These are phyloP conservation scores for Meloidogyne hapla DNA, from an alignment of 1,140 invertebrate species.

Conservation along the genomic window DNA sequence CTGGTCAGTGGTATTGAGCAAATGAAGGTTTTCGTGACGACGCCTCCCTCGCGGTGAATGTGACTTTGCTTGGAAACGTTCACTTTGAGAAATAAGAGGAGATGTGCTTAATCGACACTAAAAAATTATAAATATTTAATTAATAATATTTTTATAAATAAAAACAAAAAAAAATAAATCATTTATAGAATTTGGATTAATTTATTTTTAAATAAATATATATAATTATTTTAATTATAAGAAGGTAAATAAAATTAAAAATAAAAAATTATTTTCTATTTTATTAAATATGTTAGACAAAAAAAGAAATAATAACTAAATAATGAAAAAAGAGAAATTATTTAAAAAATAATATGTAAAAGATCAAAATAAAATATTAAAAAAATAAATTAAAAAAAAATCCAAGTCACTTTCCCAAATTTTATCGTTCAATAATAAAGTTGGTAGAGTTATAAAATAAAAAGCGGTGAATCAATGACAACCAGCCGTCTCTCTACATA, in stretches of 20 bases:
- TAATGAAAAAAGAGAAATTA: no score
- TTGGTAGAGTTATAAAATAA: not conserved
- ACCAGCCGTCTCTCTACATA: not conserved
- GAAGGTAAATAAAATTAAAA: not conserved
- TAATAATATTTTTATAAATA: not conserved
- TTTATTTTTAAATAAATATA: no score
- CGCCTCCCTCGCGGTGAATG: conserved; percentile 52
- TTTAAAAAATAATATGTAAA: no score
- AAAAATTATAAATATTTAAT: not conserved
- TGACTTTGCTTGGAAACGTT: conserved; percentile 58
- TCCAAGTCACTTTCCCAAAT: no score
- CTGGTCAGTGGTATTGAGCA: conserved; percentile 19
- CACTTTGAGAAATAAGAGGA: conserved; percentile 57
- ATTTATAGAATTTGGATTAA: no score
- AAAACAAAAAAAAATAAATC: not conserved
- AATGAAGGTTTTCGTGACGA: conserved; percentile 30
- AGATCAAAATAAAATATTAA: not conserved
- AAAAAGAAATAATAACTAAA: no score
- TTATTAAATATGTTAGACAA: no score
- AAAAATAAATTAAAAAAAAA: conserved; percentile 1
- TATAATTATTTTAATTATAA: no score
- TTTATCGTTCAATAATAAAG: conserved; percentile 8
- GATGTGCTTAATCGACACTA: conserved; percentile 51
- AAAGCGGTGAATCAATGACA: not conserved
- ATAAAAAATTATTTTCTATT: conserved; percentile 9